Evolutionary conservation across 2,113 vertebrate genomes (phyloP).

Genomic region (Lathamus discolor): DNA sequence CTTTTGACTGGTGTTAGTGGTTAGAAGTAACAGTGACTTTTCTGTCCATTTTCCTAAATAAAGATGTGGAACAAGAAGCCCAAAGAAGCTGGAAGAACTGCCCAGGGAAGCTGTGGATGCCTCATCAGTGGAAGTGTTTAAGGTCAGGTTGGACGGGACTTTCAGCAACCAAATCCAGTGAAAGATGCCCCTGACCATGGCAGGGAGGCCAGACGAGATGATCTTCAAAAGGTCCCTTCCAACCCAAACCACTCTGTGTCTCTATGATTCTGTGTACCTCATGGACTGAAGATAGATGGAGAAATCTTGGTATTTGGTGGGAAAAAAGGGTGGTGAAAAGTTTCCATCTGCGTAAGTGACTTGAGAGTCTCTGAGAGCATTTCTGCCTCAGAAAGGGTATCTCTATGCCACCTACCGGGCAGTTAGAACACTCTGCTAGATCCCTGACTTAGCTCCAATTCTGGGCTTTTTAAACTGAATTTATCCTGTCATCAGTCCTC

Average conservation of each 20-base stretch:
- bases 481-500: background rate
- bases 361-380: background rate
- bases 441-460: background rate
- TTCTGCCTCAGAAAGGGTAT: background rate
- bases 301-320: background rate
- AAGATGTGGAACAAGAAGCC: background rate
- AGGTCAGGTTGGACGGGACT: background rate
- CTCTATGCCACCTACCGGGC: accelerated
- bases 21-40: background rate
- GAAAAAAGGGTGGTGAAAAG: background rate
- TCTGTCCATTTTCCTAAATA: background rate
- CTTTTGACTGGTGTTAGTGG: background rate
- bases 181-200: background rate
- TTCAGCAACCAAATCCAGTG: background rate
- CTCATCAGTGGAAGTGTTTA: background rate
- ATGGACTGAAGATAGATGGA: background rate
- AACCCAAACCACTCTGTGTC: background rate
- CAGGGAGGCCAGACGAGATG: accelerated
- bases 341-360: background rate
- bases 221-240: background rate
- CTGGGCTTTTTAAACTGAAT: background rate
- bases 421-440: background rate
- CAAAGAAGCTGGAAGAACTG: background rate
- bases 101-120: background rate
- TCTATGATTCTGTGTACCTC: background rate